Conservation (phyloP, 2,113 vertebrate species). For the Dendrocopos noguchii region DNA sequence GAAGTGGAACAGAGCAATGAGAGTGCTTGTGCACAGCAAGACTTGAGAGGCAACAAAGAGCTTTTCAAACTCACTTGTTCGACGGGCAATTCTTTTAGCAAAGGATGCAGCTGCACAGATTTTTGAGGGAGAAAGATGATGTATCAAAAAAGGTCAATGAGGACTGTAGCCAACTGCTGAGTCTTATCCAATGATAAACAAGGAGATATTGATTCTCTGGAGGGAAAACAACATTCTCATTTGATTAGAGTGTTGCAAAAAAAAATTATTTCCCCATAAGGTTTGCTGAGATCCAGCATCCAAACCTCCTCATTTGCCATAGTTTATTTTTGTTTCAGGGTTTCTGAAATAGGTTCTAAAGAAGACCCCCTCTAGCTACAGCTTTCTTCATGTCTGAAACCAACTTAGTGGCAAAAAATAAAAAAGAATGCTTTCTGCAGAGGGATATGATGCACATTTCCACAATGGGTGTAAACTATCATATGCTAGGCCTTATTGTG, state of each 20-base stretch:
- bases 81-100: not conserved
- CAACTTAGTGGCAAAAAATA: not conserved
- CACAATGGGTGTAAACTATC: slow-evolving; percentile 1
- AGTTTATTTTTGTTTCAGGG: slow-evolving; percentile 17
- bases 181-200: not conserved
- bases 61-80: not conserved
- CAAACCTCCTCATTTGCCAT: slow-evolving; percentile 27
- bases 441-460: slow-evolving; percentile 9
- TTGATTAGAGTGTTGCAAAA: slow-evolving; percentile 27
- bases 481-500: not conserved
- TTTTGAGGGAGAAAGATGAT: not conserved
- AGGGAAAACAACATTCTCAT: not conserved
- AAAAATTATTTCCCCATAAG: not conserved
- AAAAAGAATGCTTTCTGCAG: slow-evolving; percentile 19
- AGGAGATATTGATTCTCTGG: slow-evolving; percentile 1
- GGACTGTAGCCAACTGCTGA: not conserved
- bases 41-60: not conserved
- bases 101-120: not conserved
- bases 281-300: slow-evolving; percentile 34
- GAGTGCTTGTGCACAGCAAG: not conserved
- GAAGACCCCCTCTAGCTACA: slow-evolving; percentile 5
- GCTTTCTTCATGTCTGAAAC: slow-evolving; percentile 15
- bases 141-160: not conserved
- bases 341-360: slow-evolving; percentile 42
- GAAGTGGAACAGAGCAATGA: slow-evolving; percentile 10